A percentile compares a stretch with the other conserved stretches of the same genome.
These are phyloP conservation scores for human DNA, from an alignment of 2,113 vertebrate species.

Conservation along the genomic window GRCh38 chr4:183457001-183457500, in stretches of 20 bases:
- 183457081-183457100: background rate
- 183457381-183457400: background rate
- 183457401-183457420: background rate
- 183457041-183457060: background rate
- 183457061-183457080: background rate
- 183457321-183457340: background rate
- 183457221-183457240: background rate
- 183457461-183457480: background rate
- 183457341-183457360: too few relatives aligned
- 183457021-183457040: background rate
- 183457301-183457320: background rate
- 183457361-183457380: background rate
- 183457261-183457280: background rate
- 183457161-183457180: background rate
- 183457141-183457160: background rate
- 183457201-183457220: background rate
- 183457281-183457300: too few relatives aligned
- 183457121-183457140: background rate
- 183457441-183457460: background rate
- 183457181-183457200: background rate
- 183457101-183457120: background rate
- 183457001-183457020: background rate
- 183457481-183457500: background rate
- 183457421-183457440: background rate
- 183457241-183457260: background rate